These are phyloP conservation scores for Artibeus lituratus DNA, from an alignment of 2,797 vertebrate species.

Conservation along the genomic window DNA sequence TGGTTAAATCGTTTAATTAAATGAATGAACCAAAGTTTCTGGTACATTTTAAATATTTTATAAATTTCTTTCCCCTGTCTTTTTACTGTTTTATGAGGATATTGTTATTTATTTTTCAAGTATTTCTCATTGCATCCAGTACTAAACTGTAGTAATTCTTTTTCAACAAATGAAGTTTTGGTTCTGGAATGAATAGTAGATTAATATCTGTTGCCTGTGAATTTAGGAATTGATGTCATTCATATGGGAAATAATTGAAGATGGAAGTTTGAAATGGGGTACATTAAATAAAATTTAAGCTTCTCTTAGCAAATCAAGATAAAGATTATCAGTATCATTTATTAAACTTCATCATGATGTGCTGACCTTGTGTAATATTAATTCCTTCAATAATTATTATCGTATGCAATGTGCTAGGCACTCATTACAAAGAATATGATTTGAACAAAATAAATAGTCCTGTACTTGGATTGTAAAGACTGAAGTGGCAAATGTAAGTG, in stretches of 20 bases:
- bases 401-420: not conserved
- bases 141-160: not conserved
- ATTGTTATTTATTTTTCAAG: not conserved
- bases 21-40: not conserved
- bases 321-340: not conserved
- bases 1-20: not conserved
- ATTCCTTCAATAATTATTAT: not conserved
- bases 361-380: not conserved
- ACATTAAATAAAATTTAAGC: not conserved
- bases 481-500: not conserved
- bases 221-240: not conserved
- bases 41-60: not conserved
- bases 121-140: not conserved
- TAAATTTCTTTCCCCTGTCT: not conserved
- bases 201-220: not conserved
- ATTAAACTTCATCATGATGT: not conserved
- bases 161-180: not conserved
- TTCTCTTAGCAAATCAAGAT: not conserved
- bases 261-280: not conserved
- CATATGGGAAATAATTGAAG: not conserved
- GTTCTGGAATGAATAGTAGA: not conserved
- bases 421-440: not conserved
- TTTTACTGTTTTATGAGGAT: not conserved
- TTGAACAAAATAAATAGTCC: not conserved
- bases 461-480: not conserved